Evolutionary conservation across 2,113 vertebrate species (phyloP).

Genomic region (Meles meles): DNA sequence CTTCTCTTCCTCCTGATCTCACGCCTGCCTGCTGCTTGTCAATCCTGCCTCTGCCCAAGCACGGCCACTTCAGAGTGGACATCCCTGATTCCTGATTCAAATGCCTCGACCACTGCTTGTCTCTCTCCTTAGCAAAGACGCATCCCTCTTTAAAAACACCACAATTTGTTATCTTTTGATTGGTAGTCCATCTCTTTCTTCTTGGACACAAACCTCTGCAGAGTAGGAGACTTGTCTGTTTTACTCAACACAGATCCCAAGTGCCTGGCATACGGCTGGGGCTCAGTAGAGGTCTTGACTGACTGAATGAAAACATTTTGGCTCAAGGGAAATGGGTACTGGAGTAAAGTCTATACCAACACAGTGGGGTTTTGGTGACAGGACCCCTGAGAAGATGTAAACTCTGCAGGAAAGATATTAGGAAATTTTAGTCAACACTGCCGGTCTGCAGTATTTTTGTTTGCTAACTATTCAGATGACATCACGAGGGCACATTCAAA

Average conservation of each 20-base stretch:
- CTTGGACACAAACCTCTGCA: neutral
- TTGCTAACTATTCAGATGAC: neutral
- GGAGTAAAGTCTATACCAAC: neutral
- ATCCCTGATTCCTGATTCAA: neutral
- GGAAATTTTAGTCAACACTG: neutral
- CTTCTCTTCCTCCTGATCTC: neutral
- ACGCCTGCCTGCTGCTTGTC: neutral
- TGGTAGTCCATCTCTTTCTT: neutral
- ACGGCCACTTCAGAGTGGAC: neutral
- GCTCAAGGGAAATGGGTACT: neutral
- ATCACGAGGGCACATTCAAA: neutral
- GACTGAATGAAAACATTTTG: neutral
- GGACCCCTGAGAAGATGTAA: neutral
- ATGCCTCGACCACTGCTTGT: neutral
- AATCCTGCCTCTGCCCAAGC: neutral
- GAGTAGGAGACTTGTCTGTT: neutral
- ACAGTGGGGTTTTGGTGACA: neutral
- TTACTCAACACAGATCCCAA: neutral
- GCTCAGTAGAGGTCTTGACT: neutral
- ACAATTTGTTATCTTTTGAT: neutral
- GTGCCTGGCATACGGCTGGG: no score
- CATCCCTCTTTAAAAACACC: neutral
- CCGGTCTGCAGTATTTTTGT: neutral
- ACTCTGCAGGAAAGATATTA: neutral
- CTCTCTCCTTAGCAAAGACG: neutral